A percentile compares a stretch with the other conserved stretches of the same genome.
phyloP scores from a whole-genome alignment of 2,113 vertebrate species.

The Halichoeres trimaculatus region DNA sequence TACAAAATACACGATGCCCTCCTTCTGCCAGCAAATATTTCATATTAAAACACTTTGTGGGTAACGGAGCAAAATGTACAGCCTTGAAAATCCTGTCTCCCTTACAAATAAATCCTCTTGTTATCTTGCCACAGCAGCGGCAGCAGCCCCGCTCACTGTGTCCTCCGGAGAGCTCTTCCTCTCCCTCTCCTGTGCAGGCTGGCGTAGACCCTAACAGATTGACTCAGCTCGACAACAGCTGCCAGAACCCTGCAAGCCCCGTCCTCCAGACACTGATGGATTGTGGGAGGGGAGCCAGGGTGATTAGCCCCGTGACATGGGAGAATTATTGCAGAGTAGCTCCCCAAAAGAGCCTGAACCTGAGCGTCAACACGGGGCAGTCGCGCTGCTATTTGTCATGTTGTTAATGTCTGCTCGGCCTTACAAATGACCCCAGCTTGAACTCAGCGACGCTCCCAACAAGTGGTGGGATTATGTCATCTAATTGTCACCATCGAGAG shows the following conservation, averaged over 20 bases:
- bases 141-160: constrained; percentile 38
- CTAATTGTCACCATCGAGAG: neutral
- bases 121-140: constrained; percentile 69
- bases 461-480: constrained; percentile 7
- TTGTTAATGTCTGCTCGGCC: constrained; percentile 19
- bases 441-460: constrained; percentile 18
- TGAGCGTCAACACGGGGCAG: constrained; percentile 28
- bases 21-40: constrained; percentile 12
- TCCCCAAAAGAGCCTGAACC: constrained; percentile 55
- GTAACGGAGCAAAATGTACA: constrained; percentile 40
- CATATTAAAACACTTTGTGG: constrained; percentile 5
- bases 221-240: constrained; percentile 74
- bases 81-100: constrained; percentile 49
- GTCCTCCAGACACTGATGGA: constrained; percentile 74
- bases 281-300: constrained; percentile 71
- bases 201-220: constrained; percentile 62
- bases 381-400: constrained; percentile 33
- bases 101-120: constrained; percentile 65
- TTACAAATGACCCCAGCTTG: neutral
- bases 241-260: constrained; percentile 65
- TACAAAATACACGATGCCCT: neutral
- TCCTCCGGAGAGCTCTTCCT: constrained; percentile 55
- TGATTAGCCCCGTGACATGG: constrained; percentile 69
- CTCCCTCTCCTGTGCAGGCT: constrained; percentile 27
- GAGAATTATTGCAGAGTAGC: constrained; percentile 63